Conservation (phyloP, 1,140 invertebrate species). For the Euwallacea similis region DNA sequence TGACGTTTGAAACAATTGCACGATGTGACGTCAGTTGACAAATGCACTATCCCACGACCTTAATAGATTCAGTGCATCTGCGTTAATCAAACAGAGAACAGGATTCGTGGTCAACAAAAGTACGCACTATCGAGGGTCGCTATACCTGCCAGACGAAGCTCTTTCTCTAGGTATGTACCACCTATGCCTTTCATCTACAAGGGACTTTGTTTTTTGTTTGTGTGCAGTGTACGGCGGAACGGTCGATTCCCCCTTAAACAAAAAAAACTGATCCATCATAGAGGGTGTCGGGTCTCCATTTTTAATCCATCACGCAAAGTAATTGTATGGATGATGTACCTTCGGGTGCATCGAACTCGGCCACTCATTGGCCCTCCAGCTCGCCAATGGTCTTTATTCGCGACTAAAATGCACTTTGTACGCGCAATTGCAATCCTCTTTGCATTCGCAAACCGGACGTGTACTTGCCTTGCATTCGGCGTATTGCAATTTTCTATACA, state of each 20-base stretch:
- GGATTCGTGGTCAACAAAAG: too few relatives aligned
- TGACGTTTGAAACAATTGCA: too few relatives aligned
- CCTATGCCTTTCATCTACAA: too few relatives aligned
- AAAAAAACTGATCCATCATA: too few relatives aligned
- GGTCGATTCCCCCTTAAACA: too few relatives aligned
- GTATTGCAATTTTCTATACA: slow-evolving; percentile 23
- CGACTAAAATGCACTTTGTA: slow-evolving; percentile 33
- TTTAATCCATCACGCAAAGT: slow-evolving; percentile 8
- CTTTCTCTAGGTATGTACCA: too few relatives aligned
- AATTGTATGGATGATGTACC: slow-evolving; percentile 17
- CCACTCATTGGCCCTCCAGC: slow-evolving; percentile 18
- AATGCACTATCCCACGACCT: background rate
- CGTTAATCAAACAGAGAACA: background rate
- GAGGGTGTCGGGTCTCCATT: slow-evolving; percentile 28
- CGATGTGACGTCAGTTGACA: too few relatives aligned
- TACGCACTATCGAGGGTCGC: too few relatives aligned
- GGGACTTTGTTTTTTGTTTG: too few relatives aligned
- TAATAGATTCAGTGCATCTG: background rate
- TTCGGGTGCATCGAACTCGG: slow-evolving; percentile 22
- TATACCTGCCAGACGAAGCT: too few relatives aligned
- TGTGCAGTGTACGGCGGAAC: too few relatives aligned
- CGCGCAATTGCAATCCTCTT: slow-evolving; percentile 34
- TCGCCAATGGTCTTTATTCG: slow-evolving; percentile 30
- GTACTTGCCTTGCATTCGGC: slow-evolving; percentile 26
- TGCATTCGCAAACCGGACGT: slow-evolving; percentile 17